Base-by-base conservation (phyloP, 2,113 vertebrate genomes). In the Sterna hirundo region DNA sequence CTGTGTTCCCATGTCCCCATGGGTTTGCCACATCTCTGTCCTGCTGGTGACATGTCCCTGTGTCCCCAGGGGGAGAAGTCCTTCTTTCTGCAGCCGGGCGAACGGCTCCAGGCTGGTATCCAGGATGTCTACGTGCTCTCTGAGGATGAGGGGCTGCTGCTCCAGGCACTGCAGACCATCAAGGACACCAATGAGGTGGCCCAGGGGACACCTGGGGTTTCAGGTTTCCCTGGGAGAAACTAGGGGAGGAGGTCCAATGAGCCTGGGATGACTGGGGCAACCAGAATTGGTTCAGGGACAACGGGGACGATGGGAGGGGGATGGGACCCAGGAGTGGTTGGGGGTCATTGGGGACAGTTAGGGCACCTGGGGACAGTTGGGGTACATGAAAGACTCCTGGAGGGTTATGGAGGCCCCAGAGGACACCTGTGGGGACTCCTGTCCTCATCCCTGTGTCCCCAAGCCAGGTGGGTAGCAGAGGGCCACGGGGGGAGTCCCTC, bases 41-140 rank as follows among this genome's bases (percentile, higher is more conserved):
- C 30, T 65, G 36, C 36, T 65, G 49, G 23, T 80, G 38, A 90
- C 13, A 29, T 68, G 2, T 12, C 3, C 68, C 32, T 57, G 5
- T 11, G n/a, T 29, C 60, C 9, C 61, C 94, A 99, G 99, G 99
- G 99, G 2, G 99, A 99, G 98, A 98, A 98, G 66, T 99, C 99
- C 1, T 99, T 99, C 32, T 99, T 99, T 97, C 98, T 99, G 54
- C 98, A 98, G 93, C 99, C 99, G 0, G 99, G 99, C 0, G 99
- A 99, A 97, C 51, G 5, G 3, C 97, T 99, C 64, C 98, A 99
- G 64, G 66, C 58, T 0, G 99, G 99, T 76, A 99, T 99, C 95
- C 98, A 99, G 97, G 98, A 99, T 5, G 97, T 99, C 7, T 99
- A 98, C 0, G 97, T 99, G 84, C 98, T 99, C 85, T 99, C 99